A percentile compares a stretch with the other conserved stretches of the same genome.
These are phyloP conservation scores for Poecilobothrus nobilitatus DNA, from an alignment of 2,888 invertebrate genomes.

Conservation along the genomic window DNA sequence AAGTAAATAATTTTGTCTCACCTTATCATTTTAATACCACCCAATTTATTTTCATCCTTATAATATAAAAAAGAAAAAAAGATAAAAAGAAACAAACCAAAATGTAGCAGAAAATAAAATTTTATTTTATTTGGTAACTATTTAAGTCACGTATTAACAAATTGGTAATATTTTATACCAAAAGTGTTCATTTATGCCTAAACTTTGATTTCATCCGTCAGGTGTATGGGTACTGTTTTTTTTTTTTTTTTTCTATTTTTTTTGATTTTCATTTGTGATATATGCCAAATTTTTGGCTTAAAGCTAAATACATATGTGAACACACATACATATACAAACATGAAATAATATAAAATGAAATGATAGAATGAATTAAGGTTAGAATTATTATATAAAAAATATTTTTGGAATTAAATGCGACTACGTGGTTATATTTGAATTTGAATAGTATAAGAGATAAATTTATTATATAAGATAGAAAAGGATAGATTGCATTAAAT, in stretches of 20 bases:
- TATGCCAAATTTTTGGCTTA: too few species aligned
- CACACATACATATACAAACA: too few species aligned
- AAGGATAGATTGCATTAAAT: neutral
- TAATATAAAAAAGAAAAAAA: neutral
- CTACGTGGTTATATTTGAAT: neutral
- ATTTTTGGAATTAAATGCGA: neutral
- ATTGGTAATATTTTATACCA: slow-evolving; percentile 1
- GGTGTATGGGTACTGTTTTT: neutral
- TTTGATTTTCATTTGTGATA: too few species aligned
- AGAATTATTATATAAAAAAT: neutral
- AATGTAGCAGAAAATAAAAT: neutral
- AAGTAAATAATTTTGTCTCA: too few species aligned
- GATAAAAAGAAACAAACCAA: neutral
- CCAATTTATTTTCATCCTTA: too few species aligned
- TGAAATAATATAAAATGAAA: too few species aligned
- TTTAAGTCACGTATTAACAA: neutral
- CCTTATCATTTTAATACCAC: too few species aligned
- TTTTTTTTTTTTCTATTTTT: too few species aligned
- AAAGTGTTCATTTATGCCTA: slow-evolving; percentile 1
- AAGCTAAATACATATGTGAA: too few species aligned
- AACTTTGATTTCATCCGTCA: slow-evolving; percentile 1
- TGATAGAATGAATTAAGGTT: too few species aligned
- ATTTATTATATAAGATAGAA: neutral
- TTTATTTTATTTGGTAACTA: neutral
- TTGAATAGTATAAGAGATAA: too few species aligned